A percentile compares a stretch with the other conserved stretches of the same genome.
Evolutionary conservation across 2,888 invertebrate species (phyloP).

Genomic region (Cataglyphis albicans): DNA sequence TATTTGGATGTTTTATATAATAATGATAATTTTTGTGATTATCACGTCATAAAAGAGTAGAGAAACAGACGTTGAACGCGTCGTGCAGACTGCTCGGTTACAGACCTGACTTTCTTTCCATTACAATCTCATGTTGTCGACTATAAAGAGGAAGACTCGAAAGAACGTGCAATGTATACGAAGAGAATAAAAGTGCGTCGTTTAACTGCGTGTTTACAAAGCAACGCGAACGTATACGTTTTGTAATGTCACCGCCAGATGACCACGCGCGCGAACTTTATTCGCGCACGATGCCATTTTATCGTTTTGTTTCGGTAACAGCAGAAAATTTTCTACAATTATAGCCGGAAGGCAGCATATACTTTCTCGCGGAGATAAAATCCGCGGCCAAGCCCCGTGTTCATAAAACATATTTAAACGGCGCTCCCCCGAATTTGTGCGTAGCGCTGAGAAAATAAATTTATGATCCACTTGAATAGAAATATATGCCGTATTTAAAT

Average conservation of each 20-base stretch:
- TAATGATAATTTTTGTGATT: not conserved
- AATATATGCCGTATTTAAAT: conserved; percentile 61
- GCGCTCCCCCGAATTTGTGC: conserved; percentile 51
- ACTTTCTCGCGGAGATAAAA: conserved; percentile 55
- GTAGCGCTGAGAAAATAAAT: conserved; percentile 60
- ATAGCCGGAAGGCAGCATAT: not conserved
- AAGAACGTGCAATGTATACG: conserved; percentile 6
- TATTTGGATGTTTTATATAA: not conserved
- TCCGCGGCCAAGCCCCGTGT: conserved; percentile 42
- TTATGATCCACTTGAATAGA: conserved; percentile 64
- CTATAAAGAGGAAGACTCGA: not conserved
- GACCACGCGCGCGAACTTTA: conserved; percentile 46
- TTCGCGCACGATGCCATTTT: conserved; percentile 42
- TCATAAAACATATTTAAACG: conserved; percentile 67
- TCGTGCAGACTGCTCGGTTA: not conserved
- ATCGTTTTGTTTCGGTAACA: conserved; percentile 48
- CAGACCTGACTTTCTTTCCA: not conserved
- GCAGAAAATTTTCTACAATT: conserved; percentile 53
- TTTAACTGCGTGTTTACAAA: conserved; percentile 40
- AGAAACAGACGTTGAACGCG: not conserved
- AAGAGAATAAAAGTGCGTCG: conserved; percentile 21
- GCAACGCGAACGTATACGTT: conserved; percentile 31
- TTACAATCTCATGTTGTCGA: not conserved
- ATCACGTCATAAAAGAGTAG: not conserved
- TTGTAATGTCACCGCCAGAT: conserved; percentile 56